Evolutionary conservation across 2,113 vertebrate genomes (phyloP), one percentile per base, ranked within the genome.

Genomic region (Naja naja): DNA sequence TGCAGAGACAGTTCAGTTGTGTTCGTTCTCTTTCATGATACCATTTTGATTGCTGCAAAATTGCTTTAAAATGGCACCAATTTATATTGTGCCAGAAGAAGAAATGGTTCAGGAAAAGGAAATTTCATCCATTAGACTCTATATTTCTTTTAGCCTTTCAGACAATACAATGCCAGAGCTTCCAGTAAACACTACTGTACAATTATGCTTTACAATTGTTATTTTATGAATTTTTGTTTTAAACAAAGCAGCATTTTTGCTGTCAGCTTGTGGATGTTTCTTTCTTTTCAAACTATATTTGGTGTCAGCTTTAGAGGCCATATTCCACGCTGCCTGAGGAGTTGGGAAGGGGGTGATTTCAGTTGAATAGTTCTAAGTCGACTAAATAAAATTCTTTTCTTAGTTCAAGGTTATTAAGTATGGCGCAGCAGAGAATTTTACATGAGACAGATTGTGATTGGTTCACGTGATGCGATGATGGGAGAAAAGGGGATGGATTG

Each of bases 41-140:
- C 30, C 10, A 88, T 89, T 94, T 93, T 93, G 49, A 90, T 90
- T 64, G 39, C 18, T 91, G 10, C 90, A n/a, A 92, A 94, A 93
- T 91, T 93, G 39, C 22, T 95, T 94, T 39, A 93, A 94, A 97
- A 94, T 92, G 12, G 0, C 23, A 93, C 0, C 12, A 90, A 92
- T 93, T 94, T 89, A 43, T 91, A 94, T 55, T 0, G 0, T 45
- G 93, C 0, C 2, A 85, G 30, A 45, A 88, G 1, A 93, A 93
- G 93, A 92, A 88, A 58, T 5, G 0, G 9, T 93, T 92, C 64
- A 39, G 47, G 90, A 88, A 88, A 90, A 94, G 69, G 9, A 34
- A 90, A 87, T 92, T 90, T 16, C 81, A 87, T 39, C 3, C 22
- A 91, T 91, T 93, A n/a, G 54, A 1, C 55, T 0, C 39, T 2